Conservation (phyloP, 2,113 vertebrate genomes). For the Clarias macrocephalus region DNA sequence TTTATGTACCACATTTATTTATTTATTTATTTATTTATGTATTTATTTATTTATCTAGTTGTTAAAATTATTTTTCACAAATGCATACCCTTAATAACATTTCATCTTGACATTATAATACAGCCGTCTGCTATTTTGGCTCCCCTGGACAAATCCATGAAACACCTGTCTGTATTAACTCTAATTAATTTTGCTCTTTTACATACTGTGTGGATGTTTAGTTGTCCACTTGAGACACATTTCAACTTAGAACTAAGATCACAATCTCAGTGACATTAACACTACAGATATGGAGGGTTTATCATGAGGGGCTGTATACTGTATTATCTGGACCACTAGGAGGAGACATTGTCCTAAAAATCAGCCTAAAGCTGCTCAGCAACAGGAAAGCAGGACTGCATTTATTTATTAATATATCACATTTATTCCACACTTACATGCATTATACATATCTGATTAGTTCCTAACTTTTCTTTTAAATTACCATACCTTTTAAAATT, state of each 20-base stretch:
- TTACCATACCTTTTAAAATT: background rate
- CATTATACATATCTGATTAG: background rate
- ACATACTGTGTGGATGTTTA: background rate
- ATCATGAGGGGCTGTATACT: background rate
- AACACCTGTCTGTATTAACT: background rate
- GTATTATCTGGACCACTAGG: background rate
- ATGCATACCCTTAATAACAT: background rate
- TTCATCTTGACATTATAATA: background rate
- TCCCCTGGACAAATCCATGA: background rate
- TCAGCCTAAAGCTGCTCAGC: background rate
- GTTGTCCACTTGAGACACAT: background rate
- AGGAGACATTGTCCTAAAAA: background rate
- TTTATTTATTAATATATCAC: background rate
- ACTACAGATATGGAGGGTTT: background rate
- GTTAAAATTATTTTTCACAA: background rate
- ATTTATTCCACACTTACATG: background rate
- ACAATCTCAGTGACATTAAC: background rate
- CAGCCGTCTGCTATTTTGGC: background rate
- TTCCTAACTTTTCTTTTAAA: background rate
- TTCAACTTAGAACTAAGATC: background rate
- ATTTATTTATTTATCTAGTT: background rate
- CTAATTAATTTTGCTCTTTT: background rate
- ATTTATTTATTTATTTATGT: background rate
- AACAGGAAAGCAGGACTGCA: background rate
- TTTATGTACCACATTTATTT: too few relatives aligned